These are phyloP conservation scores for Anarrhichthys ocellatus DNA, from an alignment of 2,113 vertebrate genomes.

Conservation along the genomic window DNA sequence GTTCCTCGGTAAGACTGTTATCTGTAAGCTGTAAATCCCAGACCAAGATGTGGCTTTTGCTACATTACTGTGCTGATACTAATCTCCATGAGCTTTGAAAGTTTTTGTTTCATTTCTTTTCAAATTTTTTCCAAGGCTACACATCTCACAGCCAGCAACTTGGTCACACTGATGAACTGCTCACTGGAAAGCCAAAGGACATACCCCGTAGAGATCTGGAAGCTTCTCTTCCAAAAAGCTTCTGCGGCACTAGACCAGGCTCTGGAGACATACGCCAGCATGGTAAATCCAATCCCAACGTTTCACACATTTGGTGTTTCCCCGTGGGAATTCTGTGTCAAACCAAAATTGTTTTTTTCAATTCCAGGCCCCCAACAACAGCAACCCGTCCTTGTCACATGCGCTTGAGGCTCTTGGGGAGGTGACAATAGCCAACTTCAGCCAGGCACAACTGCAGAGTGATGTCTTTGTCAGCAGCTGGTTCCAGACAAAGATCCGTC, in stretches of 20 bases:
- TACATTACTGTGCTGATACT: background rate
- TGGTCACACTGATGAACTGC: slow-evolving; percentile 59
- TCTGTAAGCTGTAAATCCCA: background rate
- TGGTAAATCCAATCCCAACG: slow-evolving; percentile 30
- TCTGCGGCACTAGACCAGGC: slow-evolving; percentile 47
- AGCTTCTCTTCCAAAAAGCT: slow-evolving; percentile 64
- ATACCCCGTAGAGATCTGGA: slow-evolving; percentile 56
- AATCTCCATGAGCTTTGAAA: background rate
- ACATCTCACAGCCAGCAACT: slow-evolving; percentile 39
- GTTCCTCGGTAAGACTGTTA: slow-evolving; percentile 58
- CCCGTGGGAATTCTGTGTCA: background rate
- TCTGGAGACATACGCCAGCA: slow-evolving; percentile 37
- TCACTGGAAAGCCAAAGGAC: slow-evolving; percentile 6
- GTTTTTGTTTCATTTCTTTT: background rate
- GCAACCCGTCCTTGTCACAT: slow-evolving; percentile 3
- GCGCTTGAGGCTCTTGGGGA: slow-evolving; percentile 55
- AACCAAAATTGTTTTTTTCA: background rate
- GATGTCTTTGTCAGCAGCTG: slow-evolving; percentile 45
- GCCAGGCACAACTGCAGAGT: slow-evolving; percentile 37
- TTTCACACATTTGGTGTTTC: background rate
- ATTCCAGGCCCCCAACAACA: slow-evolving; percentile 33
- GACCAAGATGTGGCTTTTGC: background rate
- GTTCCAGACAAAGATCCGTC: slow-evolving; percentile 56
- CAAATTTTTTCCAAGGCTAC: slow-evolving; percentile 24
- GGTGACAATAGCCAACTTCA: slow-evolving; percentile 45